phyloP scores from a whole-genome alignment of 1,140 invertebrate genomes.

The Orchesella cincta region DNA sequence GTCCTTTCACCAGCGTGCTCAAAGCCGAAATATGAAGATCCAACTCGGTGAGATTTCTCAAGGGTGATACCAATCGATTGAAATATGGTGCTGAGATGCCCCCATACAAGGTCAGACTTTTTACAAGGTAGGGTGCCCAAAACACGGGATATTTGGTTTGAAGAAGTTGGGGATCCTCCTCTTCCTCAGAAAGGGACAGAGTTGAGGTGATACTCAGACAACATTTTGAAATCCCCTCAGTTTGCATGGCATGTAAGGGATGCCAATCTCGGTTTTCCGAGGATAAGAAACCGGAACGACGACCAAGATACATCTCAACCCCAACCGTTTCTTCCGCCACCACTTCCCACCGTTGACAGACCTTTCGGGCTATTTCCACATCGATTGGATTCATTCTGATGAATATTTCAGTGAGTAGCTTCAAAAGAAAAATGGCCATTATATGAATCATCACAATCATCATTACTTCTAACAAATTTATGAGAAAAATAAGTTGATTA shows the following conservation, averaged over 20 bases:
- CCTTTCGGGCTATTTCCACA: background rate
- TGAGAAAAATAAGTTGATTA: background rate
- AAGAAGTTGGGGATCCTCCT: background rate
- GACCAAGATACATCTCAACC: background rate
- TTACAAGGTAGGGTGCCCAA: background rate
- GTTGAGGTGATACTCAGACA: background rate
- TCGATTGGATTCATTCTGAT: background rate
- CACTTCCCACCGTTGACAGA: background rate
- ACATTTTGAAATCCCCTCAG: background rate
- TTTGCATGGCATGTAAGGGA: background rate
- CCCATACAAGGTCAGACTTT: background rate
- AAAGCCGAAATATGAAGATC: background rate
- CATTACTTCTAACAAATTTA: no score
- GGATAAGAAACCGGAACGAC: background rate
- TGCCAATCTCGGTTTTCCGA: background rate
- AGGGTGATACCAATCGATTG: background rate
- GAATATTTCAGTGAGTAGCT: slow-evolving; percentile 1
- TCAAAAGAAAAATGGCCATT: background rate
- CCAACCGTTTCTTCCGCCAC: slow-evolving; percentile 5
- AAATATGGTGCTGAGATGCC: background rate
- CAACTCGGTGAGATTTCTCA: background rate
- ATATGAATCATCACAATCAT: background rate
- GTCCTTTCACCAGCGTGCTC: background rate
- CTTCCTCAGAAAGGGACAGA: background rate
- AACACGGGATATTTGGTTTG: slow-evolving; percentile 8